A percentile compares a stretch with the other conserved stretches of the same genome.
Evolutionary conservation across 2,113 vertebrate genomes (phyloP).

Genomic region (Scomber colias): DNA sequence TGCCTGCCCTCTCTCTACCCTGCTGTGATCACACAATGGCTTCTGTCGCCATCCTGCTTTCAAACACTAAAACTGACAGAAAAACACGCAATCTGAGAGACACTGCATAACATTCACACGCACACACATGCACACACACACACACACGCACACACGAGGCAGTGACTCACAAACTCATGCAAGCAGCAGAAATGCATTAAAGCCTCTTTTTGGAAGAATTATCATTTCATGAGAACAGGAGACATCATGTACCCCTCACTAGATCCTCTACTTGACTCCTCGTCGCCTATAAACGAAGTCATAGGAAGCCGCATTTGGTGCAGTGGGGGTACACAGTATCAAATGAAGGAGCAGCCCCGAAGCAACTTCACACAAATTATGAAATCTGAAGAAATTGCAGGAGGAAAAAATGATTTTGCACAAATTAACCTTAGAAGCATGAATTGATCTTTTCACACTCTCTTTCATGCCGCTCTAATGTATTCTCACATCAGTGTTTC

Average conservation of each 20-base stretch:
- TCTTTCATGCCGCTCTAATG: background rate
- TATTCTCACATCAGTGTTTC: background rate
- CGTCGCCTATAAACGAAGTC: constrained; percentile 56
- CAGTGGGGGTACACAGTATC: constrained; percentile 9
- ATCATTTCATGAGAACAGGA: constrained; percentile 5
- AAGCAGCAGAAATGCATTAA: constrained; percentile 38
- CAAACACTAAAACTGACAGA: constrained; percentile 13
- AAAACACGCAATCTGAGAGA: constrained; percentile 3
- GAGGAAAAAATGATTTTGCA: constrained; percentile 16
- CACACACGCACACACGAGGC: background rate
- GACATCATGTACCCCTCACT: constrained; percentile 39
- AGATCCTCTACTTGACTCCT: constrained; percentile 58
- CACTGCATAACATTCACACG: background rate
- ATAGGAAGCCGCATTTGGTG: constrained; percentile 43
- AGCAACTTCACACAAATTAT: constrained; percentile 40
- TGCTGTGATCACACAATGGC: constrained; percentile 42
- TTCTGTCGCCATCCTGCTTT: background rate
- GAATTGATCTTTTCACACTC: constrained; percentile 31
- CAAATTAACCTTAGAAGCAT: constrained; percentile 45
- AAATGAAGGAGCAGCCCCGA: constrained; percentile 39
- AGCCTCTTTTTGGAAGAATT: constrained; percentile 19
- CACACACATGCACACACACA: too few relatives aligned
- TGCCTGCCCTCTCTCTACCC: constrained; percentile 32
- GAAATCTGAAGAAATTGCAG: constrained; percentile 41
- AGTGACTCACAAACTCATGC: constrained; percentile 20